Percentiles rank a stretch among this genome's conserved stretches.
Conservation (phyloP, 2,113 vertebrate genomes). For the Atlantisia rogersi region DNA sequence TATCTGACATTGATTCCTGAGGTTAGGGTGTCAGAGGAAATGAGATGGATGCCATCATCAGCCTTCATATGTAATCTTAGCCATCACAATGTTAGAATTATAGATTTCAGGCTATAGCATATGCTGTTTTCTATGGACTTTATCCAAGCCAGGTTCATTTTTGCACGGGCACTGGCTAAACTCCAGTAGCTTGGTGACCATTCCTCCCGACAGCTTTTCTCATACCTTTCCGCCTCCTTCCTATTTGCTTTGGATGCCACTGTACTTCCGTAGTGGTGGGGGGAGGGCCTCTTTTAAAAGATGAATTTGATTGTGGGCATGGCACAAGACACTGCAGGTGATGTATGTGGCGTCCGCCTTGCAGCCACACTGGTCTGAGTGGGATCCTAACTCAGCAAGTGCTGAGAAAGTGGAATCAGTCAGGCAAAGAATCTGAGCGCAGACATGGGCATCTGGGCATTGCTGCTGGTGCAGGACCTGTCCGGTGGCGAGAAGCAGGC, state of each 20-base stretch:
- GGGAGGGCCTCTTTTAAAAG: neutral
- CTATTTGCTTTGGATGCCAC: neutral
- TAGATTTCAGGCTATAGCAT: neutral
- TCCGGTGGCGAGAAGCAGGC: neutral
- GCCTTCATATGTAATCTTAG: neutral
- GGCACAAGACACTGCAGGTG: accelerated
- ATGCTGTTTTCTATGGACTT: neutral
- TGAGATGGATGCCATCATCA: neutral
- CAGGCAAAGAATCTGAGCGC: neutral
- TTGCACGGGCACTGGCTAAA: neutral
- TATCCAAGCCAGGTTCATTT: neutral
- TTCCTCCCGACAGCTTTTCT: neutral
- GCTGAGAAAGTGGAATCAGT: neutral
- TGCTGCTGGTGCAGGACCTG: neutral
- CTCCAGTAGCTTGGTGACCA: neutral
- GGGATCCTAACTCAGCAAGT: neutral
- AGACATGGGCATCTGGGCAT: neutral
- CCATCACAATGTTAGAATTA: neutral
- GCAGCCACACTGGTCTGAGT: neutral
- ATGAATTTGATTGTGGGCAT: neutral
- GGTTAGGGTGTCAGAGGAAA: neutral
- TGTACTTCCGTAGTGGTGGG: neutral
- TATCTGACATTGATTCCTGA: neutral
- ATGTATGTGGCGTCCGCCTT: accelerated
- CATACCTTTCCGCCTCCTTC: neutral